phyloP scores from a whole-genome alignment of 2,113 vertebrate species.

The Lophius piscatorius region DNA sequence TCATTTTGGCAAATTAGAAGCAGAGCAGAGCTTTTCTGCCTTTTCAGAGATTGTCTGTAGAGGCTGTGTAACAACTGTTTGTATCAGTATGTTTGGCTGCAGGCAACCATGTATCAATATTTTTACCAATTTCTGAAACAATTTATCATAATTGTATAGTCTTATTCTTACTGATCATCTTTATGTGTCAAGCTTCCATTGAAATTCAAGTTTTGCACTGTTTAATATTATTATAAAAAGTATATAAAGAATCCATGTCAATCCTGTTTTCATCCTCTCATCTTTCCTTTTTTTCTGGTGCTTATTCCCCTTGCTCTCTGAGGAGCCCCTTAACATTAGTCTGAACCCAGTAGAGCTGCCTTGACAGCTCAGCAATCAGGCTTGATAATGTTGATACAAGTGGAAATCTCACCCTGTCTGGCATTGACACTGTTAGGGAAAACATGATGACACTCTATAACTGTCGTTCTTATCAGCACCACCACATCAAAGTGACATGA shows the following conservation, averaged over 20 bases:
- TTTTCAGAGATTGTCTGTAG: background rate
- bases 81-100: background rate
- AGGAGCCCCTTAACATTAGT: constrained; percentile 39
- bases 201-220: background rate
- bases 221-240: too few species aligned
- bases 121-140: background rate
- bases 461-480: constrained; percentile 30
- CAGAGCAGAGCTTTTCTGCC: background rate
- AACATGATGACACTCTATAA: constrained; percentile 58
- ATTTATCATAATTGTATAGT: background rate
- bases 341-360: constrained; percentile 52
- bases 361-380: constrained; percentile 61
- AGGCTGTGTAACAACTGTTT: background rate
- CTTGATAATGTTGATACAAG: constrained; percentile 56
- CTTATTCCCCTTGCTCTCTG: constrained; percentile 19
- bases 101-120: background rate
- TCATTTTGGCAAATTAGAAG: background rate
- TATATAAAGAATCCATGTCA: too few species aligned
- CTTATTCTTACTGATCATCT: background rate
- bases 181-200: constrained; percentile 6
- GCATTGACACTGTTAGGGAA: constrained; percentile 47
- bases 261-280: background rate
- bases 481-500: constrained; percentile 49
- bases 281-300: background rate
- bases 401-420: constrained; percentile 50